Conservation (phyloP, 1,140 invertebrate species). For the Heliconius nattereri region DNA sequence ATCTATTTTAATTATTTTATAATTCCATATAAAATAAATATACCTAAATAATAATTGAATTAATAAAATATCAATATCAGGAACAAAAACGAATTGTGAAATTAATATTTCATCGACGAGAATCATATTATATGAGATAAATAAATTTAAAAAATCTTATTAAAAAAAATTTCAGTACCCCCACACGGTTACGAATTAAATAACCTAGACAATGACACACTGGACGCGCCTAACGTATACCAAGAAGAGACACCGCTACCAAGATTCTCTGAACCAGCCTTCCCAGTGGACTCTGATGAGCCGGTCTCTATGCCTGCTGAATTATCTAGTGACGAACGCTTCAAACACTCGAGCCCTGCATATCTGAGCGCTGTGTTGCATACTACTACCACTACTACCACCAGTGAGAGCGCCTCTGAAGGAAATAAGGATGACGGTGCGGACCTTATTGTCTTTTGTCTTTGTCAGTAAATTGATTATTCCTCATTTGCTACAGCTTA, state of each 20-base stretch:
- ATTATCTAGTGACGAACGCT: conserved; percentile 78
- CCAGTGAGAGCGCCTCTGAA: conserved; percentile 58
- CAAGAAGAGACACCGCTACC: conserved; percentile 67
- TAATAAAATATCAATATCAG: background rate
- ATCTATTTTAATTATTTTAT: background rate
- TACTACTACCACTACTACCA: conserved; percentile 84
- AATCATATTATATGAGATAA: too few species aligned
- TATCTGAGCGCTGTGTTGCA: conserved; percentile 87
- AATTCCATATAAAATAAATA: background rate
- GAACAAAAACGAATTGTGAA: background rate
- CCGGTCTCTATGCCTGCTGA: conserved; percentile 79
- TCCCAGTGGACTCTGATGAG: conserved; percentile 71
- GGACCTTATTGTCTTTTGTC: conserved; percentile 2
- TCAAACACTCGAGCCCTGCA: conserved; percentile 87
- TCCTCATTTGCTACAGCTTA: too few species aligned
- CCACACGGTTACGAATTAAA: conserved; percentile 84
- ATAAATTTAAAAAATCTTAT: background rate
- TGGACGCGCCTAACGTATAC: conserved; percentile 83
- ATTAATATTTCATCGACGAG: too few species aligned
- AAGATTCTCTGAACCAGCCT: conserved; percentile 59
- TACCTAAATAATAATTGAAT: background rate
- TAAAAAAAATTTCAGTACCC: conserved; percentile 71
- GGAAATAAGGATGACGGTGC: conserved; percentile 73
- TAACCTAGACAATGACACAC: conserved; percentile 82
- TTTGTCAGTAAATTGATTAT: background rate